Percentiles rank a stretch among this genome's conserved stretches.
Conservation (phyloP, 2,888 invertebrate species). For the Thymelicus sylvestris region DNA sequence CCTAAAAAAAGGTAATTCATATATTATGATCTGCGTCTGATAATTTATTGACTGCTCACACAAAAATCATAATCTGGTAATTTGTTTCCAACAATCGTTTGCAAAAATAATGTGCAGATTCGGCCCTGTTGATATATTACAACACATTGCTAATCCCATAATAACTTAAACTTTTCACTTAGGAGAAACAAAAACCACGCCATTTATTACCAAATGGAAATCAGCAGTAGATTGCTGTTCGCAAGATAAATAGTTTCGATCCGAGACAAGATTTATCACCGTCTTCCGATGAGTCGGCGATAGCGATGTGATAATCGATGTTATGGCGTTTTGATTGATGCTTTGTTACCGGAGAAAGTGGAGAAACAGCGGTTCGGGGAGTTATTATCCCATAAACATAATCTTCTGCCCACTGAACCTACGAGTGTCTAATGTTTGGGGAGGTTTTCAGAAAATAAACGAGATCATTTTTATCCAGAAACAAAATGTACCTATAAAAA, state of each 20-base stretch:
- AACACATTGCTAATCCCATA: not conserved
- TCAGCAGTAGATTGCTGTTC: slow-evolving; percentile 43
- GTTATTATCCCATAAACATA: slow-evolving; percentile 28
- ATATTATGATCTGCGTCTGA: too few relatives aligned
- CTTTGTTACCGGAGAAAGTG: slow-evolving; percentile 8
- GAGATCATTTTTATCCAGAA: too few relatives aligned
- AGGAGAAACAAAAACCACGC: slow-evolving; percentile 31
- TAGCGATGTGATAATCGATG: slow-evolving; percentile 35
- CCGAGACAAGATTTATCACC: slow-evolving; percentile 62
- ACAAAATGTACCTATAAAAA: too few relatives aligned
- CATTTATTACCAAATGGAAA: slow-evolving; percentile 41
- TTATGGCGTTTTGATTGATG: slow-evolving; percentile 34
- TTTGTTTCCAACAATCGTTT: too few relatives aligned
- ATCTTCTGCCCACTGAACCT: slow-evolving; percentile 5
- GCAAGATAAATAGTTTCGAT: slow-evolving; percentile 55
- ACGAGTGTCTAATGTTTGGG: not conserved
- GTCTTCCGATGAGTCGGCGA: slow-evolving; percentile 62
- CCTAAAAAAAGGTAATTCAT: too few relatives aligned
- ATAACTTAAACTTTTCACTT: not conserved
- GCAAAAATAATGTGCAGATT: too few relatives aligned
- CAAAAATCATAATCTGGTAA: too few relatives aligned
- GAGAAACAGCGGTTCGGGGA: slow-evolving; percentile 15
- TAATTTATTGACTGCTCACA: too few relatives aligned
- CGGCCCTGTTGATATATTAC: not conserved
- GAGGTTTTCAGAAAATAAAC: not conserved